Evolutionary conservation across 2,113 vertebrate genomes (phyloP), one percentile per base, ranked within the genome.

Genomic region (Periophthalmus modestus): DNA sequence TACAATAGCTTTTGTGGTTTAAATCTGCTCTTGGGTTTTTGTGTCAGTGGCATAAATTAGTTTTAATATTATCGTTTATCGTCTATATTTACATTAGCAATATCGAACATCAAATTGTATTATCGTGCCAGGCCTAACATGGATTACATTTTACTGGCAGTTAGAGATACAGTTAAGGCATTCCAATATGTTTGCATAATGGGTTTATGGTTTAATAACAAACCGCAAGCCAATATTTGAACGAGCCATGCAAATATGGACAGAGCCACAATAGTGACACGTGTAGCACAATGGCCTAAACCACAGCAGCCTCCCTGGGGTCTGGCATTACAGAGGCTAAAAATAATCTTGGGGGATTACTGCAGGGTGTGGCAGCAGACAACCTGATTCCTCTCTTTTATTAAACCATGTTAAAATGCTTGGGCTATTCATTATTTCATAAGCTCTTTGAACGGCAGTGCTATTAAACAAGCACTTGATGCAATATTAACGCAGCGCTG

Each of bases 331-430:
- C 43, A 66, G 76, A 33, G 43, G 54, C 74, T 84, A 87, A 87
- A 88, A 84, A 90, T 88, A 88, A 75, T 69, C 72, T 80, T 65
- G 23, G 72, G 69, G 73, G 77, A 82, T 82, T 85, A 78, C 62
- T 78, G 52, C n/a, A 55, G 84, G 81, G 74, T 73, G 78, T 84
- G 80, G 79, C 57, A 43, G 72, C 75, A 76, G 79, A 81, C 68
- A 68, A 24, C 24, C 74, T 66, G 66, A 76, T 66, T 82, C 65
- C 68, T 75, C 73, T 75, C 73, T 81, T 77, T 78, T 66, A 77
- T 71, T 48, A 65, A 67, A 52, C 61, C 39, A 57, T 28, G 55
- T 58, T 28, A 24, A 46, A 70, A 77, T 28, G 21, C 61, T 15
- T 57, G 55, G 62, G 62, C 46, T 66, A 33, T 54, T 48, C 16